These are phyloP conservation scores for Harpegnathos saltator DNA, from an alignment of 1,140 invertebrate genomes.

Conservation along the genomic window DNA sequence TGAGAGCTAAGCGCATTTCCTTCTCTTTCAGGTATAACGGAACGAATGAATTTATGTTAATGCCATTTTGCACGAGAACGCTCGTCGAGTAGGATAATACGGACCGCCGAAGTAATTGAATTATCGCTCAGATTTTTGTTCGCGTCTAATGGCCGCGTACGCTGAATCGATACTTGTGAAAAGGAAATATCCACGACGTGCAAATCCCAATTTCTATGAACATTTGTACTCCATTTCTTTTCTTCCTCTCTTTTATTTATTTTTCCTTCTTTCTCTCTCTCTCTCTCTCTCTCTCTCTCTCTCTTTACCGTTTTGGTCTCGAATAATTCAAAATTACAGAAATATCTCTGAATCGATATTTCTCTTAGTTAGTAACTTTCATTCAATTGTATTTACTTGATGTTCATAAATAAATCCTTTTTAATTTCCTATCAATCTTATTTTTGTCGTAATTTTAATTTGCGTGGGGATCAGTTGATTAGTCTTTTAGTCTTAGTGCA, in stretches of 20 bases:
- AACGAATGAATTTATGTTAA: conserved; percentile 53
- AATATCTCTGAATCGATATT: background rate
- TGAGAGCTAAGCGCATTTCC: conserved; percentile 80
- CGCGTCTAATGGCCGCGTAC: background rate
- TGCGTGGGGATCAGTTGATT: background rate
- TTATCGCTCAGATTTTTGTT: conserved; percentile 29
- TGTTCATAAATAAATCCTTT: too few species aligned
- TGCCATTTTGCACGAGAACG: conserved; percentile 44
- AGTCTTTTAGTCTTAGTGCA: background rate
- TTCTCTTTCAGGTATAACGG: conserved; percentile 48
- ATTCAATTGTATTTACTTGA: too few species aligned
- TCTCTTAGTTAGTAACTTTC: background rate
- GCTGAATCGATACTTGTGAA: conserved; percentile 11
- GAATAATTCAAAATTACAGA: background rate
- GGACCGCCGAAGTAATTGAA: conserved; percentile 34
- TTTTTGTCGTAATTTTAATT: too few species aligned
- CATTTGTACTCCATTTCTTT: background rate
- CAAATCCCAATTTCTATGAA: conserved; percentile 15
- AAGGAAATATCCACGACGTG: background rate
- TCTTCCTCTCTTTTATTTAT: too few species aligned
- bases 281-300: too few species aligned
- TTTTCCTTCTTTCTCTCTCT: too few species aligned
- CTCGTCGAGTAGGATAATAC: conserved; percentile 32
- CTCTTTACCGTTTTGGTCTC: too few species aligned
- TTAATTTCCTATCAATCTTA: too few species aligned